Base-by-base conservation (phyloP, 2,797 vertebrate species). In the Lacerta bilineata region DNA sequence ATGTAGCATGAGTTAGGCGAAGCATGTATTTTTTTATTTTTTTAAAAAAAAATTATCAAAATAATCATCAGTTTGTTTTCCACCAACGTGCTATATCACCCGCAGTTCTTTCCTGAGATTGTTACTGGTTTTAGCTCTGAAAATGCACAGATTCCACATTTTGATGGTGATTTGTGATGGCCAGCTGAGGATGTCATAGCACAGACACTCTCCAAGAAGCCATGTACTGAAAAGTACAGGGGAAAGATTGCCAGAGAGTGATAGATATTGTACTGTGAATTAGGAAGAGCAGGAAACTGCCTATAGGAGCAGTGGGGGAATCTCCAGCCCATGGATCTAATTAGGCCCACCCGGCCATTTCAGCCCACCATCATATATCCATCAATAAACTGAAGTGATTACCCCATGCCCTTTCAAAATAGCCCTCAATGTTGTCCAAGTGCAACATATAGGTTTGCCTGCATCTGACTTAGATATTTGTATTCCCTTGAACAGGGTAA, bases 21-120 rank as follows among this genome's bases (percentile, higher is more conserved):
- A 84, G 36, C 72, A 8, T 71, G 59, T 36, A 10, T 59, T 46
- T 55, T 43, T 50, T 0, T 13, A 50, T 20, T 61, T 6, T 33
- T 33, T 33, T 33, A 33, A 33, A 15, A 61, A 61, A 61, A 29
- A n/a, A 71, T 55, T 33, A 27, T 43, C n/a, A 11, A 17, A 33
- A 86, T 81, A 89, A 85, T 50, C 46, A 71, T 5, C 18, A 25
- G 20, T 59, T 69, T 25, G 75, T 84, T 46, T 83, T 71, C 36
- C 41, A 36, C 78, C 43, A 8, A 15, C n/a, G 6, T 5, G 5
- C 25, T 80, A 25, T 80, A 72, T 25, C n/a, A 83, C n/a, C n/a
- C 3, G 25, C 66, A 71, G 20, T 83, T 25, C 29, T 83, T 71
- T 10, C 11, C 5, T 77, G 43, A 77, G 17, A 74, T 36, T 74